A percentile compares a stretch with the other conserved stretches of the same genome.
Conservation (phyloP, 2,888 invertebrate genomes). For the Sesia apiformis region DNA sequence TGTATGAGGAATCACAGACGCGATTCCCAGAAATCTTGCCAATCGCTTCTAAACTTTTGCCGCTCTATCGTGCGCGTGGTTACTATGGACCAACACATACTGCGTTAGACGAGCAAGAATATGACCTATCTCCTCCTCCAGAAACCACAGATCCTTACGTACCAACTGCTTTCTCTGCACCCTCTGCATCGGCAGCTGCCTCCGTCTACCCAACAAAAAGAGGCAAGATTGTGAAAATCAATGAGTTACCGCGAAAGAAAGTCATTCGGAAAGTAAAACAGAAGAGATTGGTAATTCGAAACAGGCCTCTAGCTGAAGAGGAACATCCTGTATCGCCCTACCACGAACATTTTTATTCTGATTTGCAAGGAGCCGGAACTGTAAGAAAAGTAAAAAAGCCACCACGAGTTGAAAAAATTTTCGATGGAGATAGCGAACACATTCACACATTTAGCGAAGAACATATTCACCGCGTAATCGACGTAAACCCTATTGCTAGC, state of each 20-base stretch:
- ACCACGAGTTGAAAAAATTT: conserved; percentile 65
- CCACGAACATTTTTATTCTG: conserved; percentile 67
- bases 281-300: conserved; percentile 40
- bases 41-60: conserved; percentile 52
- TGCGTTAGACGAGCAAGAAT: conserved; percentile 51
- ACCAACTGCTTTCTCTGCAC: conserved; percentile 33
- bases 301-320: conserved; percentile 36
- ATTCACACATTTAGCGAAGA: conserved; percentile 70
- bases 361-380: conserved; percentile 56
- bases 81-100: conserved; percentile 58
- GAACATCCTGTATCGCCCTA: conserved; percentile 57
- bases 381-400: conserved; percentile 61
- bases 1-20: conserved; percentile 42
- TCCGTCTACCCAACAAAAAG: conserved; percentile 38
- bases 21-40: conserved; percentile 30
- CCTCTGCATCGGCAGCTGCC: conserved; percentile 20
- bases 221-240: conserved; percentile 54
- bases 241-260: conserved; percentile 49
- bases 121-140: conserved; percentile 43
- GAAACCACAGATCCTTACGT: conserved; percentile 30
- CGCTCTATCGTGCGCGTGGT: conserved; percentile 60
- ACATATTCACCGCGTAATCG: conserved; percentile 62
- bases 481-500: conserved; percentile 38
- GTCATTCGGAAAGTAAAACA: conserved; percentile 43
- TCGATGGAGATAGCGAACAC: conserved; percentile 68